Evolutionary conservation across 2,113 vertebrate genomes (phyloP).

Genomic region (Neotoma lepida): DNA sequence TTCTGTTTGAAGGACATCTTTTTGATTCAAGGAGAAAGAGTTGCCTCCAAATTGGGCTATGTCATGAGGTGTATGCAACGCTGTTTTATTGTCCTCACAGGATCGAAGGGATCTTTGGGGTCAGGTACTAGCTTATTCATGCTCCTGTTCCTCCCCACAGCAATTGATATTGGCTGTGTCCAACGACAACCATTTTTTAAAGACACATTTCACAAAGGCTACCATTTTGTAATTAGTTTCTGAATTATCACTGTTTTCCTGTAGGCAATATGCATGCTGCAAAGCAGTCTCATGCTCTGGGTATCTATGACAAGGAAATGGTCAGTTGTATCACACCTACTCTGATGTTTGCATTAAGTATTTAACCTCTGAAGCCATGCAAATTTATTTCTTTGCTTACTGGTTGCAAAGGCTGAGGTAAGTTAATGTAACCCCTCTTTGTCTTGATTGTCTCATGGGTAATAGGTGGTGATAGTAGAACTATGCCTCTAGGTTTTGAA

Average conservation of each 20-base stretch:
- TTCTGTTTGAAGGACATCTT: neutral
- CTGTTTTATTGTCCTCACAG: constrained; percentile 31
- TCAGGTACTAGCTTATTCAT: neutral
- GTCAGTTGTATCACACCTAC: too few relatives aligned
- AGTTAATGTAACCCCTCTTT: neutral
- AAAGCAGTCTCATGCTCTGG: neutral
- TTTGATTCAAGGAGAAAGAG: constrained; percentile 39
- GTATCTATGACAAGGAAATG: neutral
- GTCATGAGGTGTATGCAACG: neutral
- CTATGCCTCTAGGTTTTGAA: neutral
- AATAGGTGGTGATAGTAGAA: too few relatives aligned
- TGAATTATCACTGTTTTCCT: constrained; percentile 10
- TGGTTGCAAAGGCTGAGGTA: neutral
- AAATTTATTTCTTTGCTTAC: neutral
- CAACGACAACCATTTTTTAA: neutral
- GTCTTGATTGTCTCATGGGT: neutral
- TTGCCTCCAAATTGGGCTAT: neutral
- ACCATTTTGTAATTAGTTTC: constrained; percentile 14
- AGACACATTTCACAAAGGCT: neutral
- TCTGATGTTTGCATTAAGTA: neutral
- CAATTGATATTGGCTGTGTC: neutral
- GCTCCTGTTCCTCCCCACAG: neutral
- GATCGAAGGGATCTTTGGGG: neutral
- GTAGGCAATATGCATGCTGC: neutral
- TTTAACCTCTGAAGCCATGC: neutral